Base-by-base conservation (phyloP, 2,113 vertebrate species). In the Picathartes gymnocephalus region DNA sequence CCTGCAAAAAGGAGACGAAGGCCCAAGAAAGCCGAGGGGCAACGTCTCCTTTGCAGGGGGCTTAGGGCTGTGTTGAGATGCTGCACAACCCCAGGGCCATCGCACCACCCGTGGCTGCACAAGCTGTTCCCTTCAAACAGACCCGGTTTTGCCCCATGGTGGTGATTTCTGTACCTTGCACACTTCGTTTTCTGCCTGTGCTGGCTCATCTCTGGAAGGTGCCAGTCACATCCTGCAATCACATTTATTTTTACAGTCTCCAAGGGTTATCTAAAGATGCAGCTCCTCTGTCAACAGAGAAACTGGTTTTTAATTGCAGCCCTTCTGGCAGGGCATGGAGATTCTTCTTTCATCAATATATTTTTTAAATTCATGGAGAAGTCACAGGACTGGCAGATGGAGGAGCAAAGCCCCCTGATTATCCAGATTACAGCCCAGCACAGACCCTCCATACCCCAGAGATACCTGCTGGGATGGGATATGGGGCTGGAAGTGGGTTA, bases 21-120 rank as follows among this genome's bases (percentile, higher is more conserved):
- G 92, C 82, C 94, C 65, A 56, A 40, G 93, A 47, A 95, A 73
- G 89, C 76, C 23, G 50, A 27, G 37, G 84, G 88, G 77, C 62
- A 69, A 62, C 5, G 4, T 37, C 61, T 83, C 51, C 60, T 66
- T 27, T 27, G 66, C 20, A 22, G 60, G n/a, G 33, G 73, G 28
- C 15, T 50, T 10, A 33, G 80, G 58, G 30, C 27, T 5, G 30
- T 3, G 6, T 2, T 2, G 4, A 23, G 85, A 30, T 9, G 66
- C 53, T 37, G 44, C 50, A 9, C 1, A 6, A 13, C 22, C 50
- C 65, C 51, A 10, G 56, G 47, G 87, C 78, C 3, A 1, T 8
- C 5, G 6, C 8, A 8, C 6, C 62, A 9, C 30, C 39, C 9
- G 7, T 1, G 35, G 39, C 61, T n/a, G 19, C 28, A 61, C 37